phyloP scores from a whole-genome alignment of 1,140 invertebrate genomes.

The Caenorhabditis latens region DNA sequence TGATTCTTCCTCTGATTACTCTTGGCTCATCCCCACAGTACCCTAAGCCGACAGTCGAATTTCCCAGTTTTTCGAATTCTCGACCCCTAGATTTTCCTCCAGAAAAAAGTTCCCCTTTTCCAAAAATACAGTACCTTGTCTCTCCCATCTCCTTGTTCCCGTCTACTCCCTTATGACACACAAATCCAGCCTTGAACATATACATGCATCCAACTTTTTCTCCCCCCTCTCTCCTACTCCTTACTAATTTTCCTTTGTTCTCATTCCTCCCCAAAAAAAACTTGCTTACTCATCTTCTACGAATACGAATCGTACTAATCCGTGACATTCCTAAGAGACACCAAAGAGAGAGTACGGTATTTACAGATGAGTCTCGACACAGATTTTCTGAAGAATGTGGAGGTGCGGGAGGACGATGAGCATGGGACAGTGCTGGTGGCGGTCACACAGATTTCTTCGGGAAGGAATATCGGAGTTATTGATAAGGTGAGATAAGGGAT shows the following conservation, averaged over 20 bases:
- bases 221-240: background rate
- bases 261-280: background rate
- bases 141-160: background rate
- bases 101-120: background rate
- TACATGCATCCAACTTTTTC: conserved; percentile 9
- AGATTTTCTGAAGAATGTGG: conserved; percentile 64
- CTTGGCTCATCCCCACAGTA: no score
- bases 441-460: conserved; percentile 48
- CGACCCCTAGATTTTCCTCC: no score
- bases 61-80: no score
- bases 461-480: conserved; percentile 63
- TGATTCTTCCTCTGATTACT: no score
- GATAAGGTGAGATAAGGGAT: conserved; percentile 62
- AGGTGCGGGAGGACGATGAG: conserved; percentile 60
- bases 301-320: background rate
- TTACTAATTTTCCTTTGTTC: conserved; percentile 21
- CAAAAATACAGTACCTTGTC: background rate
- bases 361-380: conserved; percentile 65
- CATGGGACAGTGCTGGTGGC: conserved; percentile 56
- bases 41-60: no score
- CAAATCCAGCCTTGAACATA: conserved; percentile 3
- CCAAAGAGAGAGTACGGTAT: background rate
- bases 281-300: conserved; percentile 33
- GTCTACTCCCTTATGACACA: background rate
- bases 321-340: no score